Evolutionary conservation across 2,797 vertebrate species (phyloP).

Genomic region (Pelobates cultripes): DNA sequence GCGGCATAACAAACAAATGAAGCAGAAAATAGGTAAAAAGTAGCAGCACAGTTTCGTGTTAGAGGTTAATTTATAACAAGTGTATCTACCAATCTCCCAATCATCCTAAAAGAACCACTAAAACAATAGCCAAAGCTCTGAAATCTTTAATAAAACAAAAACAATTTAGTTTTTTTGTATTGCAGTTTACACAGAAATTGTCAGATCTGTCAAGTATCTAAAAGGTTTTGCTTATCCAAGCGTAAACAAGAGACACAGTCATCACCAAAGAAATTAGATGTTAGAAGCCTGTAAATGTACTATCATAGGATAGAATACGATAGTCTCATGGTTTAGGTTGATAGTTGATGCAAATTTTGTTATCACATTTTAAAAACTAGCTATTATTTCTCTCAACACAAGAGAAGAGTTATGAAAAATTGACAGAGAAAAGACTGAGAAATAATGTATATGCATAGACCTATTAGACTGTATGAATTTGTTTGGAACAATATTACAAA

Average conservation of each 20-base stretch:
- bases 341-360: not conserved
- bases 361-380: not conserved
- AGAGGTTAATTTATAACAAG: constrained; percentile 43
- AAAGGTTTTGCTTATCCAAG: constrained; percentile 42
- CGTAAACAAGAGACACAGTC: constrained; percentile 35
- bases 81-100: constrained; percentile 33
- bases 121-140: constrained; percentile 25
- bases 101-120: constrained; percentile 28
- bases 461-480: too few relatives aligned
- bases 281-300: constrained; percentile 26
- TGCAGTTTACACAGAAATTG: constrained; percentile 45
- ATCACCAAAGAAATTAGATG: constrained; percentile 51
- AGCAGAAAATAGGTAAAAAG: constrained; percentile 38
- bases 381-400: not conserved
- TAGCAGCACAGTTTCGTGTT: constrained; percentile 9
- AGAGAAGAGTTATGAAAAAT: too few relatives aligned
- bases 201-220: constrained; percentile 44
- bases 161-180: constrained; percentile 25
- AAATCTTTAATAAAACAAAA: constrained; percentile 45
- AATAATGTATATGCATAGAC: too few relatives aligned
- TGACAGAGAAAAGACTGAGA: too few relatives aligned
- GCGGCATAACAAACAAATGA: constrained; percentile 10
- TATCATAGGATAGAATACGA: not conserved
- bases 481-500: too few relatives aligned
- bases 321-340: not conserved